Conservation (phyloP, 2,797 vertebrate genomes). For the Pipistrellus nathusii region DNA sequence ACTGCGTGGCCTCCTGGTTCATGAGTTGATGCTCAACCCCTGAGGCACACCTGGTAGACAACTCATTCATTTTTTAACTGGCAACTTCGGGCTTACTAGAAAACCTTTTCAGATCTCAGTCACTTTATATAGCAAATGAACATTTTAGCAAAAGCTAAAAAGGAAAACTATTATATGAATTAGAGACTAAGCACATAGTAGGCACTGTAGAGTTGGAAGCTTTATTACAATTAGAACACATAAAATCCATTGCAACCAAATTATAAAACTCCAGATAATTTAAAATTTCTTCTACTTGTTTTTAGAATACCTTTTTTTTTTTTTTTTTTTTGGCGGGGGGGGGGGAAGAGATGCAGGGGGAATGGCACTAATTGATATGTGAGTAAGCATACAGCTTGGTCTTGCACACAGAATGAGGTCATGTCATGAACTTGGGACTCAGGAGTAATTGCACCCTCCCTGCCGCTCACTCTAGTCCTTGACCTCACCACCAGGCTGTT, state of each 20-base stretch:
- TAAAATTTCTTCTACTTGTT: conserved; percentile 37
- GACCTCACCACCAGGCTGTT: not conserved
- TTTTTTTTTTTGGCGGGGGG: not conserved
- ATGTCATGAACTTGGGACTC: not conserved
- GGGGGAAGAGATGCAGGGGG: no score
- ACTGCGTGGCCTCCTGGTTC: no score
- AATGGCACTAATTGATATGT: not conserved
- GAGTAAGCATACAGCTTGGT: not conserved
- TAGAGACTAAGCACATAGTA: not conserved
- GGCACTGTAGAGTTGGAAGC: not conserved
- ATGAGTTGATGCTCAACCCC: no score
- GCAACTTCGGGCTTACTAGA: not conserved
- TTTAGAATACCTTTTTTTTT: conserved; percentile 21
- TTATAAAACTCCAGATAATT: conserved; percentile 54
- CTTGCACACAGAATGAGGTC: not conserved
- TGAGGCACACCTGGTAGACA: not conserved
- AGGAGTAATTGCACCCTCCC: not conserved
- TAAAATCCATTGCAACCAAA: conserved; percentile 44
- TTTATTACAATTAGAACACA: conserved; percentile 24
- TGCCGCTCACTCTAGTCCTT: not conserved
- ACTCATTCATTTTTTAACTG: conserved; percentile 50
- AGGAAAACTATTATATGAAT: conserved; percentile 14
- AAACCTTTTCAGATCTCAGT: conserved; percentile 30
- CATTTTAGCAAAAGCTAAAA: conserved; percentile 61
- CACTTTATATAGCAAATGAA: not conserved